Evolutionary conservation across 92 coral and sea anemone species (phyloP), one percentile per base, ranked within the genome.

Genomic region (Phymanthus crucifer): DNA sequence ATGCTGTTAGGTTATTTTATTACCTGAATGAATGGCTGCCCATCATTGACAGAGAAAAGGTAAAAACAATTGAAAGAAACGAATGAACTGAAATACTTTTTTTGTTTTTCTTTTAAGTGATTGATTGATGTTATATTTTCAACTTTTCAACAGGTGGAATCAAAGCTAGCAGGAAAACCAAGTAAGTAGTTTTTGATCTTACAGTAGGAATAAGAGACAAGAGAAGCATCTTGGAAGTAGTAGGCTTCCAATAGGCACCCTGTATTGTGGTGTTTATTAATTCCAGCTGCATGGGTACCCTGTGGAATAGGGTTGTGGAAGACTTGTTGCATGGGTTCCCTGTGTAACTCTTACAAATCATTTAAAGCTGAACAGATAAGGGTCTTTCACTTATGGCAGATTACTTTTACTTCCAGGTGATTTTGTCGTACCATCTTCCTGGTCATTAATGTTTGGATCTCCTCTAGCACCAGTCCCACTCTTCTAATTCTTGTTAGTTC

Each of bases 391-490:
- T 33, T 6, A 71, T 71, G 16, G 7, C 36, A 18, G n/a, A n/a
- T n/a, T 70, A 71, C 48, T 54, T 40, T 78, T 66, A n/a, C 78
- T 40, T 73, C 43, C 70, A 91, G 95, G 90, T 86, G 88, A 82
- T 70, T 91, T 91, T 69, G 70, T 56, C 3, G 79, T 91, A 32
- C 95, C 95, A 16, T 75, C 90, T 21, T 91, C 95, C 4, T 91
- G 95, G 95, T 72, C 78, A 54, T 73, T 85, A 40, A 88, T 91
- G 95, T 91, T 88, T 80, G 95, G 95, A n/a, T 91, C 95, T 17
- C 95, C 95, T 21, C 56, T 91, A 4, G 70, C 52, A 0, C 70
- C 29, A 1, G 27, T 54, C 10, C 31, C 64, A 54, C 64, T 54
- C 64, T 54, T 54, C 64, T 54, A 11, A 54, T 54, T 54, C 27